Evolutionary conservation across 2,888 invertebrate species (phyloP).

Genomic region (Heliconius cydno): DNA sequence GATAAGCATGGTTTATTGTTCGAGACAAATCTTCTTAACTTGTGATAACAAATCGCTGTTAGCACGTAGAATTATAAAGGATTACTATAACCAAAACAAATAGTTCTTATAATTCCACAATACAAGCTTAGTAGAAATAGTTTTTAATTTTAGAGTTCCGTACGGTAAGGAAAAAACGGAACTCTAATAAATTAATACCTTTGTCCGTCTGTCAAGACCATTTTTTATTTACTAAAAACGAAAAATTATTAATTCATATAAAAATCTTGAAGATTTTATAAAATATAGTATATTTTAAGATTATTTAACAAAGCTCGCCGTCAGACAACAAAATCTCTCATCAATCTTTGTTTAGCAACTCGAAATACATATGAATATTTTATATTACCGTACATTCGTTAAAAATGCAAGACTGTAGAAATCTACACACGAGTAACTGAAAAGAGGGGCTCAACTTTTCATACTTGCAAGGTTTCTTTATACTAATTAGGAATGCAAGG

Average conservation of each 20-base stretch:
- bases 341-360: slow-evolving; percentile 43
- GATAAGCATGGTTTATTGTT: slow-evolving; percentile 56
- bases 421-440: slow-evolving; percentile 49
- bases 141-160: no score
- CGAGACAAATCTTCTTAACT: slow-evolving; percentile 51
- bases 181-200: no score
- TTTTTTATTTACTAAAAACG: no score
- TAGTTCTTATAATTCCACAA: not conserved
- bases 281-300: not conserved
- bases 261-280: no score
- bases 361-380: slow-evolving; percentile 48
- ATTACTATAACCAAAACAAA: slow-evolving; percentile 23
- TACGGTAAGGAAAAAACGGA: no score
- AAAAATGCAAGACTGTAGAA: slow-evolving; percentile 49
- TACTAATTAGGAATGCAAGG: slow-evolving; percentile 46
- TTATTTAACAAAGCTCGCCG: slow-evolving; percentile 13
- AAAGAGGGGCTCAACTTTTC: slow-evolving; percentile 50
- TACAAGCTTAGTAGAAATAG: not conserved
- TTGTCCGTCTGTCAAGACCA: no score
- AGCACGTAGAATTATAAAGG: slow-evolving; percentile 44
- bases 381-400: slow-evolving; percentile 42
- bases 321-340: slow-evolving; percentile 29
- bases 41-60: slow-evolving; percentile 51
- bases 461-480: slow-evolving; percentile 49
- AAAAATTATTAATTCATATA: no score